phyloP scores from a whole-genome alignment of 2,888 invertebrate species.

The Apodemia mormo region DNA sequence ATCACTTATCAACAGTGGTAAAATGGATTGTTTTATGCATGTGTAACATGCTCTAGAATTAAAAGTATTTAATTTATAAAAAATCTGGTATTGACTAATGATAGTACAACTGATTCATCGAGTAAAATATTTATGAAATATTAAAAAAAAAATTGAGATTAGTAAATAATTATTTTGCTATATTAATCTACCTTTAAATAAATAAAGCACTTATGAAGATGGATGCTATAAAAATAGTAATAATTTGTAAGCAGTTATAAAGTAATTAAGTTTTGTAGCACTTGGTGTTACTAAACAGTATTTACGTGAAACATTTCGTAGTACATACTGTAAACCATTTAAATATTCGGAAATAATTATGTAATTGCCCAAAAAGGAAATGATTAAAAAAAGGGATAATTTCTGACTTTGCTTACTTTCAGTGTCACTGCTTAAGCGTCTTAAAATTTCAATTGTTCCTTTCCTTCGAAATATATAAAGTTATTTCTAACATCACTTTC shows the following conservation, averaged over 20 bases:
- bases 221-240: background rate
- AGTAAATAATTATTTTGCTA: background rate
- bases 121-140: background rate
- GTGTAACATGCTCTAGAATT: too few species aligned
- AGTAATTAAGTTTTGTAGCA: background rate
- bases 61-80: too few species aligned
- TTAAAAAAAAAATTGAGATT: background rate
- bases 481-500: too few species aligned
- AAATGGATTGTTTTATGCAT: too few species aligned
- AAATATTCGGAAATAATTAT: too few species aligned
- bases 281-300: background rate
- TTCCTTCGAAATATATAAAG: too few species aligned
- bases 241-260: background rate
- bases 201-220: background rate
- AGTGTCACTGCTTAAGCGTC: too few species aligned
- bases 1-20: too few species aligned
- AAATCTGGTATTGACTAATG: background rate
- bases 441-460: too few species aligned
- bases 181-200: background rate
- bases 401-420: too few species aligned
- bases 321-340: background rate
- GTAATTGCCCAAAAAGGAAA: too few species aligned
- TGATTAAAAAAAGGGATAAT: too few species aligned
- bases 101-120: background rate
- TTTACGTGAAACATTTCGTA: background rate